A percentile compares a stretch with the other conserved stretches of the same genome.
These are phyloP conservation scores for Cheilosia urbana DNA, from an alignment of 2,888 invertebrate genomes.

Conservation along the genomic window DNA sequence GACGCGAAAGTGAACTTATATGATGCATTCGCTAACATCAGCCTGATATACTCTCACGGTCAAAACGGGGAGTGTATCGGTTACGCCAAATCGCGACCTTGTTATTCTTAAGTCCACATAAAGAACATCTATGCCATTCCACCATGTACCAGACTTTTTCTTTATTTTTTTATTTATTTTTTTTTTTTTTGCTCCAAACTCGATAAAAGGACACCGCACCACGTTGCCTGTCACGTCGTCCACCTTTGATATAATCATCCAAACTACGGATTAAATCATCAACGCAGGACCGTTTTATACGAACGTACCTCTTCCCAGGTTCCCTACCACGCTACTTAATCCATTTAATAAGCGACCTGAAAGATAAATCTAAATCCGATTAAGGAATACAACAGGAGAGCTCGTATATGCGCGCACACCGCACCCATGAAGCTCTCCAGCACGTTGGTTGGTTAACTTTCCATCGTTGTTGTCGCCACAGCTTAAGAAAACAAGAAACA, in stretches of 20 bases:
- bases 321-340: conserved; percentile 37
- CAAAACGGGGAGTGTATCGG: too few species aligned
- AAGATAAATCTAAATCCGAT: conserved; percentile 58
- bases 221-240: conserved; percentile 25
- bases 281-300: conserved; percentile 1
- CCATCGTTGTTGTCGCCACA: conserved; percentile 6
- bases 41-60: too few species aligned
- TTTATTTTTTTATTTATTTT: too few species aligned
- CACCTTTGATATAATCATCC: conserved; percentile 41
- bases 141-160: too few species aligned
- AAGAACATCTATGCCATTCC: neutral
- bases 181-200: neutral
- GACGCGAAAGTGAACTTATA: too few species aligned
- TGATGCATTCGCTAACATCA: too few species aligned
- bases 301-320: conserved; percentile 2
- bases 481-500: conserved; percentile 19
- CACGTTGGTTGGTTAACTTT: conserved; percentile 30
- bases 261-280: conserved; percentile 37
- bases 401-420: neutral
- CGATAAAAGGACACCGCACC: conserved; percentile 14
- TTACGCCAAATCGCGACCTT: too few species aligned
- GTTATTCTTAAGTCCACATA: neutral
- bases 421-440: neutral
- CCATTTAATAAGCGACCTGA: conserved; percentile 38
- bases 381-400: conserved; percentile 45